Conservation (phyloP, 2,888 invertebrate species). For the Phasia obesa region DNA sequence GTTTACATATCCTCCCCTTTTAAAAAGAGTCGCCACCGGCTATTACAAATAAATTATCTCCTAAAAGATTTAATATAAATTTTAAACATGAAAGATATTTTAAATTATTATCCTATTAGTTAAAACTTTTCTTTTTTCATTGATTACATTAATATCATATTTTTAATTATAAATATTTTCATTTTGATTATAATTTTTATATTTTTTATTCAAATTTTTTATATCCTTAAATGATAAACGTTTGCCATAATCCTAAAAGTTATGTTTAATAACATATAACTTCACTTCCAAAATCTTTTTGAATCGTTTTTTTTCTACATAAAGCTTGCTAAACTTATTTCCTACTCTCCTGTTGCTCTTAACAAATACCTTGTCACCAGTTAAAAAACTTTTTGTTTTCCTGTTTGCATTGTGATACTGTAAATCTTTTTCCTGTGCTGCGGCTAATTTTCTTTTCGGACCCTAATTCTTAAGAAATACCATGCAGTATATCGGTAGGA, state of each 20-base stretch:
- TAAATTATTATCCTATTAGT: background rate
- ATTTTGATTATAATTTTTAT: no score
- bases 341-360: conserved; percentile 18
- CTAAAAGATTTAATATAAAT: background rate
- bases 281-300: conserved; percentile 8
- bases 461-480: background rate
- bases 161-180: no score
- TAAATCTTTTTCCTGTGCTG: conserved; percentile 19
- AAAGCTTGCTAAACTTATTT: conserved; percentile 30
- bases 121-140: background rate
- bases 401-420: conserved; percentile 20
- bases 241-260: background rate
- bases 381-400: conserved; percentile 8
- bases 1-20: background rate
- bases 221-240: background rate
- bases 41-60: background rate
- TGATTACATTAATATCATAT: background rate
- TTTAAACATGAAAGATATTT: conserved; percentile 2
- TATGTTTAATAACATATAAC: background rate
- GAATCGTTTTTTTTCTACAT: conserved; percentile 24
- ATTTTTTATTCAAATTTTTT: no score
- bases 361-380: conserved; percentile 23
- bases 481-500: conserved; percentile 26
- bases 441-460: background rate
- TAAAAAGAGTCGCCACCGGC: background rate